Evolutionary conservation across 2,888 invertebrate species (phyloP), one percentile per base, ranked within the genome.

Genomic region (Plagodis pulveraria): DNA sequence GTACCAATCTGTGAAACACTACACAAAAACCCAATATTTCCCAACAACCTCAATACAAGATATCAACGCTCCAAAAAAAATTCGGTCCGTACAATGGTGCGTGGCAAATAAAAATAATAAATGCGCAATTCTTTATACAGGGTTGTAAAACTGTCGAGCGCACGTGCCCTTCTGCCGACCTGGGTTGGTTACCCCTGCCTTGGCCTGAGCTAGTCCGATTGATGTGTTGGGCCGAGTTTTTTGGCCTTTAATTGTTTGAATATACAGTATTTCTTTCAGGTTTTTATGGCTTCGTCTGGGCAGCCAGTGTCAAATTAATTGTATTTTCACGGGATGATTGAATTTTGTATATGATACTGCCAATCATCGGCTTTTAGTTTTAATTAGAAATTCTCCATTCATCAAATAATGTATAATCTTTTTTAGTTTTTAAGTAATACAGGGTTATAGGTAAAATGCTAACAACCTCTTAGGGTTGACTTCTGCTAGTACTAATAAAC

Each of bases 41-140:
- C 11, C 11, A 41, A 43, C 54, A 50, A 47, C 58, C 56, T 62
- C 62, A 65, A 67, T 63, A 87, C 83, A 85, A 83, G 86, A 80
- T 80, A 83, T 82, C 78, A 81, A 66, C 72, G 70, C 70, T 79
- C 72, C 84, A 80, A 78, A 81, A 84, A 85, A 81, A 68, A 69
- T 53, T 63, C 60, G 65, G 56, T 50, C 65, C 70, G 71, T 71
- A 84, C 84, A 87, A 84, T 83, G 80, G 81, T 62, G 80, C 78
- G 80, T 76, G 74, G 83, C 81, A 80, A 84, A 91, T 91, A 91
- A 91, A 91, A 84, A 91, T 89, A 91, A 90, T 87, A 89, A 91
- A 91, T 87, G 89, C 80, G 84, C 89, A 79, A 90, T 91, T 86
- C 85, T 89, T 91, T 91, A 90, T 59, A 75, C 79, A 76, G 80